Evolutionary conservation across 1,140 invertebrate species (phyloP).

Genomic region (Frieseomelitta varia): DNA sequence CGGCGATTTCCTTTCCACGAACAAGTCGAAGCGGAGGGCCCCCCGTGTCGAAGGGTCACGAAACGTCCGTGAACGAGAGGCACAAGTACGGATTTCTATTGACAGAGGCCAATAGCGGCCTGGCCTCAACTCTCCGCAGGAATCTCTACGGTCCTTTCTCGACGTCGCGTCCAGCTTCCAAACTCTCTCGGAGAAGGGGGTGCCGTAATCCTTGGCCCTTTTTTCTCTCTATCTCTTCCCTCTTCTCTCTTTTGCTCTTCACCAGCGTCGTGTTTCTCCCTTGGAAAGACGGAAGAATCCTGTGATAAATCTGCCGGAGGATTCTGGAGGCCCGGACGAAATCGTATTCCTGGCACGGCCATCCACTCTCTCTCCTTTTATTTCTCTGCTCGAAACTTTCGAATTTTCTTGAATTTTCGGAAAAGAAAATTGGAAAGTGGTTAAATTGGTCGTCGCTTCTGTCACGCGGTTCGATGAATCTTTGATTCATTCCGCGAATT

Average conservation of each 20-base stretch:
- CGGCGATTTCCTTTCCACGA: conserved; percentile 34
- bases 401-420: too few relatives aligned
- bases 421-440: too few relatives aligned
- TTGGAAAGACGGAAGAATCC: conserved; percentile 19
- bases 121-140: conserved; percentile 35
- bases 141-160: conserved; percentile 40
- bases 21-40: neutral
- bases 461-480: too few relatives aligned
- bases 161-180: neutral
- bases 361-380: neutral
- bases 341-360: conserved; percentile 19
- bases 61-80: conserved; percentile 51
- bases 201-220: conserved; percentile 70
- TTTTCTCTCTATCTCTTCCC: conserved; percentile 19
- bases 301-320: conserved; percentile 21
- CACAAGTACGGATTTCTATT: conserved; percentile 70
- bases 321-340: conserved; percentile 18
- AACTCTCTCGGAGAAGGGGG: conserved; percentile 23
- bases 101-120: conserved; percentile 59
- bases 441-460: too few relatives aligned
- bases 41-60: conserved; percentile 40
- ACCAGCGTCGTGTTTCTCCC: neutral
- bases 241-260: conserved; percentile 13
- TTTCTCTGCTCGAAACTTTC: too few relatives aligned
- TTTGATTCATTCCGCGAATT: too few relatives aligned